These are phyloP conservation scores for Artibeus lituratus DNA, from an alignment of 2,797 vertebrate genomes.

Conservation along the genomic window DNA sequence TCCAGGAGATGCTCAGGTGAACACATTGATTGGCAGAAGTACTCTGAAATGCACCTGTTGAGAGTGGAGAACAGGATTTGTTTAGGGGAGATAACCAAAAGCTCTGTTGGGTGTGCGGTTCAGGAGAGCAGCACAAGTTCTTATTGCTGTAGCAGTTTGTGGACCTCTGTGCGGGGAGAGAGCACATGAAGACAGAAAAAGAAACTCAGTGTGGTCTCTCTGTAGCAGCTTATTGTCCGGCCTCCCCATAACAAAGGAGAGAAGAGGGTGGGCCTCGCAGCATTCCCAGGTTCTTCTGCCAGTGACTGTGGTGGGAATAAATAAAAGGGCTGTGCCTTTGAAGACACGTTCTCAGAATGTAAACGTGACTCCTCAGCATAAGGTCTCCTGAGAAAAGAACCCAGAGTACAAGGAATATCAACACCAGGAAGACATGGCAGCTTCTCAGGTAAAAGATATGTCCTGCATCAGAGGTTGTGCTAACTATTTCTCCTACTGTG, in stretches of 20 bases:
- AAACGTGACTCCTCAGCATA: not conserved
- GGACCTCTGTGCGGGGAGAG: not conserved
- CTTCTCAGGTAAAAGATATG: not conserved
- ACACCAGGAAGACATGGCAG: rapidly evolving
- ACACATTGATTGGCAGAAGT: no score
- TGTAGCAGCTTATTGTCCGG: not conserved
- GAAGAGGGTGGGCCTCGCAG: not conserved
- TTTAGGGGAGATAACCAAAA: rapidly evolving
- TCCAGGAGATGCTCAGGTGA: not conserved
- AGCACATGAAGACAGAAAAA: not conserved
- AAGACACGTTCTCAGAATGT: not conserved
- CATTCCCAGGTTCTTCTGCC: no score
- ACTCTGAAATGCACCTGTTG: not conserved
- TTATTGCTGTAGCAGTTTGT: not conserved
- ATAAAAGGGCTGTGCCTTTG: not conserved
- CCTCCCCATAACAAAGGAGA: not conserved
- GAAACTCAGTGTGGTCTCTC: not conserved
- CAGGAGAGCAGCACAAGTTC: no score
- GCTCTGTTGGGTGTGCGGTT: no score
- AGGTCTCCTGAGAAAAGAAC: not conserved
- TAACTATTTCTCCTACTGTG: not conserved
- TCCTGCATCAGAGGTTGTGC: not conserved
- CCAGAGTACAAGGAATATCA: not conserved
- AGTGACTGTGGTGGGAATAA: not conserved
- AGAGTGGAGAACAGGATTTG: not conserved